Percentiles rank a stretch among this genome's conserved stretches.
phyloP scores from a whole-genome alignment of 2,888 invertebrate genomes.

The Plagodis dolabraria region DNA sequence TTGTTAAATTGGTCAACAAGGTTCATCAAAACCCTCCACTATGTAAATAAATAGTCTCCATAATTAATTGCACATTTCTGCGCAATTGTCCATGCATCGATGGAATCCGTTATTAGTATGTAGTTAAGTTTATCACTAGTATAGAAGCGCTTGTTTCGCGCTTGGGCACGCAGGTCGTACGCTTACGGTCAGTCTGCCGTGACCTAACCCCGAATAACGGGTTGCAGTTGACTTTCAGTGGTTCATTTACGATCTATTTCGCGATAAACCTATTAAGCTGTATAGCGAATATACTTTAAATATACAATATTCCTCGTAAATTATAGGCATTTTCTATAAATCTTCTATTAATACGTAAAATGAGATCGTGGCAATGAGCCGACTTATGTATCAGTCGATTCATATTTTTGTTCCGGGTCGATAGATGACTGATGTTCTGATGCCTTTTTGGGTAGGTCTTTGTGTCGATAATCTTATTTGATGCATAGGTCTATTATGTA shows the following conservation, averaged over 20 bases:
- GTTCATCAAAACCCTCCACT: too few species aligned
- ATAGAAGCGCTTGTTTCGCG: conserved; percentile 7
- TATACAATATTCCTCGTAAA: conserved; percentile 1
- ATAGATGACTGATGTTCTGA: conserved; percentile 2
- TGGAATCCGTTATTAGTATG: conserved; percentile 11
- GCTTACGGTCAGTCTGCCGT: conserved; percentile 40
- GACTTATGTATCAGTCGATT: not conserved
- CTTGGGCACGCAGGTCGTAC: conserved; percentile 25
- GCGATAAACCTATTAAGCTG: conserved; percentile 19
- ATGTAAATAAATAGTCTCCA: conserved; percentile 2
- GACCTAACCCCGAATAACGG: conserved; percentile 60
- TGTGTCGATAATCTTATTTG: not conserved
- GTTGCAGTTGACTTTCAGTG: conserved; percentile 56
- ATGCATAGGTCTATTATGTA: not conserved
- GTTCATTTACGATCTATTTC: conserved; percentile 36
- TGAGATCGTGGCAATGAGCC: not conserved
- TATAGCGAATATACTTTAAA: conserved; percentile 8
- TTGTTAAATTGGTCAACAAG: too few species aligned
- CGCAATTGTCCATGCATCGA: conserved; percentile 31
- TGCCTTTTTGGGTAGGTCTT: conserved; percentile 1
- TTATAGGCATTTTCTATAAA: not conserved
- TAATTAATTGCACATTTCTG: conserved; percentile 21
- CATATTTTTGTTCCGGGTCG: conserved; percentile 6
- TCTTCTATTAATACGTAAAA: conserved; percentile 1
- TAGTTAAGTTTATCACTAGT: conserved; percentile 16